Evolutionary conservation across 2,113 vertebrate genomes (phyloP), one percentile per base, ranked within the genome.

Genomic region (Girardinichthys multiradiatus): DNA sequence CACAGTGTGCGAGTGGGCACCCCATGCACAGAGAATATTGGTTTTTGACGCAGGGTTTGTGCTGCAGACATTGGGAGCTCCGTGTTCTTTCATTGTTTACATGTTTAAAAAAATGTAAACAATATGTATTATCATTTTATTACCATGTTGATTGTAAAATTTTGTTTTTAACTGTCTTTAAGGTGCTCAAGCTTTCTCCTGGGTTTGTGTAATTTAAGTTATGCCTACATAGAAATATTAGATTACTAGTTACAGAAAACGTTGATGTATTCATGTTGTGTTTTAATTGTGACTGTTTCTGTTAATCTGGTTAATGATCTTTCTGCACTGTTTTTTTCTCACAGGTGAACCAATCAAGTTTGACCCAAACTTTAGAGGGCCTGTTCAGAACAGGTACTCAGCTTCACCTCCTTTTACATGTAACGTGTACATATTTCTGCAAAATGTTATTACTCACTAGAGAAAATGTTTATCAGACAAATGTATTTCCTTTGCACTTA

Each of bases 301-400:
- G 8, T 80, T 65, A 60, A 9, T 39, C 17, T 13, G 12, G 1
- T 60, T 9, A 48, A 61, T 21, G 74, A 1, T 42, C 84, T 69
- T 81, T 54, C 7, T 60, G 11, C 57, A 1, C 31, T 86, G 60
- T 86, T 37, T 57, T 88, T 88, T 58, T 94, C 90, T 96, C 95
- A 35, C 93, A 99, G 98, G 96, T 95, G 93, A 96, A 81, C 94
- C 96, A 66, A 95, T 93, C 86, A 94, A 92, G 89, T 97, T 96
- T 93, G 96, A 99, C 82, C 95, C 96, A 0, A 93, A 95, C 80
- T 99, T 99, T 95, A 95, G 92, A 92, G 97, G 98, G 58, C 98
- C 98, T 60, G 88, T 96, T 88, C 93, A 93, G 48, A 95, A 95
- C 82, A 96, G 98, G 98, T 99, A 96, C 31, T 62, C 35, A 59